These are phyloP conservation scores for Ischnura elegans DNA, from an alignment of 2,888 invertebrate genomes.

Conservation along the genomic window DNA sequence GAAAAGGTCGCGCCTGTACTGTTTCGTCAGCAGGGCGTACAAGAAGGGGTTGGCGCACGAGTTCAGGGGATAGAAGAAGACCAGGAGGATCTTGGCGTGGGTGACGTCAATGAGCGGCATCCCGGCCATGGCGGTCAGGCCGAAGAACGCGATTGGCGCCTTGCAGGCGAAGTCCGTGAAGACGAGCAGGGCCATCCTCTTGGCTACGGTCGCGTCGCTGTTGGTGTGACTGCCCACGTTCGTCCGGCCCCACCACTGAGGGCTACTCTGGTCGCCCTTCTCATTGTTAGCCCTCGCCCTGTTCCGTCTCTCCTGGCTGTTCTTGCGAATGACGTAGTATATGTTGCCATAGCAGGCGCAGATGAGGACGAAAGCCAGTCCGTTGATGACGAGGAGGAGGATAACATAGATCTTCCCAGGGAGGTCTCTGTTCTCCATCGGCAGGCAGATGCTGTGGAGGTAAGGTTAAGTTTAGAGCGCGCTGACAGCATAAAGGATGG, in stretches of 20 bases:
- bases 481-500: too few relatives aligned
- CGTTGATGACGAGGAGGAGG: constrained; percentile 81
- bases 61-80: constrained; percentile 86
- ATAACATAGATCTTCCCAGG: constrained; percentile 81
- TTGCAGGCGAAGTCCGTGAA: constrained; percentile 83
- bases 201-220: constrained; percentile 80
- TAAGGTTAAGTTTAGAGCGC: too few relatives aligned
- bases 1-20: constrained; percentile 82
- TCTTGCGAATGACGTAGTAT: constrained; percentile 80
- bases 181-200: constrained; percentile 84
- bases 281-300: background rate
- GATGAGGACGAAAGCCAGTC: constrained; percentile 83
- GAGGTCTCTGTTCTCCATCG: constrained; percentile 81
- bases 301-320: constrained; percentile 69
- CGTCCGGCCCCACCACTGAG: background rate
- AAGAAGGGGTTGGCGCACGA: constrained; percentile 86
- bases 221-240: constrained; percentile 22
- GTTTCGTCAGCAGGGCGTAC: constrained; percentile 84
- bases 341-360: constrained; percentile 83
- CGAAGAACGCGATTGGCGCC: constrained; percentile 85
- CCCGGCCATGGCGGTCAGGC: constrained; percentile 83
- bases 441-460: constrained; percentile 82
- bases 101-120: constrained; percentile 82
- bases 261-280: constrained; percentile 10
- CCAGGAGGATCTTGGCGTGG: constrained; percentile 81